Conservation (phyloP, 2,113 vertebrate species). For the Paramormyrops kingsleyae region DNA sequence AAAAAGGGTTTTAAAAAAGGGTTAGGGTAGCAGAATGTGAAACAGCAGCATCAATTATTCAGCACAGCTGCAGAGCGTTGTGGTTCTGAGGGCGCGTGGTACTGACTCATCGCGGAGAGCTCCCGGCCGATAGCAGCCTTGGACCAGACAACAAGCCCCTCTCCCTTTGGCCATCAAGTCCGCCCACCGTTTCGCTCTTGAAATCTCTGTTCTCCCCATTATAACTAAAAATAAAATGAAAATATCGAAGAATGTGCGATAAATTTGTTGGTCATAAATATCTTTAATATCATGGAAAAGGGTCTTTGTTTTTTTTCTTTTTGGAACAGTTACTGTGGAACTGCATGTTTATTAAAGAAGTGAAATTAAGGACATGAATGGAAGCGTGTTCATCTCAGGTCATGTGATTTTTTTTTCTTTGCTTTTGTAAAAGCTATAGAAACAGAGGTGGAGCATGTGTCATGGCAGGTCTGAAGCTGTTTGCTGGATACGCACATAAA, state of each 20-base stretch:
- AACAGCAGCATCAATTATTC: background rate
- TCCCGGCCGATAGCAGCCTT: background rate
- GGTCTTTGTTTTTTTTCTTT: background rate
- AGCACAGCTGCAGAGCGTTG: background rate
- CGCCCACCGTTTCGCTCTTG: no score
- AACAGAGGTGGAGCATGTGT: background rate
- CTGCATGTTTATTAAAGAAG: slow-evolving; percentile 5
- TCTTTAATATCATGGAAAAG: background rate
- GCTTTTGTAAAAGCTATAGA: background rate
- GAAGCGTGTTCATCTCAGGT: background rate
- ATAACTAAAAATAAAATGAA: background rate
- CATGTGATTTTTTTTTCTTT: background rate
- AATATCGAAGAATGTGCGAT: background rate
- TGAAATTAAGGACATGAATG: background rate
- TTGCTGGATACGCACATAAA: background rate
- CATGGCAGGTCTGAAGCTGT: background rate
- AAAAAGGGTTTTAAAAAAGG: background rate
- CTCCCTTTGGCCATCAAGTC: background rate
- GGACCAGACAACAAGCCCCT: background rate
- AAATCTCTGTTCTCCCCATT: background rate
- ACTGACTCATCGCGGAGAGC: background rate
- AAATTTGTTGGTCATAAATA: background rate
- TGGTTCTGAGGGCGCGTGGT: background rate
- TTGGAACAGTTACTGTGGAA: background rate
- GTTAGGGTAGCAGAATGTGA: background rate